phyloP scores from a whole-genome alignment of 2,888 invertebrate species.

The Tromatobia lineatoria region DNA sequence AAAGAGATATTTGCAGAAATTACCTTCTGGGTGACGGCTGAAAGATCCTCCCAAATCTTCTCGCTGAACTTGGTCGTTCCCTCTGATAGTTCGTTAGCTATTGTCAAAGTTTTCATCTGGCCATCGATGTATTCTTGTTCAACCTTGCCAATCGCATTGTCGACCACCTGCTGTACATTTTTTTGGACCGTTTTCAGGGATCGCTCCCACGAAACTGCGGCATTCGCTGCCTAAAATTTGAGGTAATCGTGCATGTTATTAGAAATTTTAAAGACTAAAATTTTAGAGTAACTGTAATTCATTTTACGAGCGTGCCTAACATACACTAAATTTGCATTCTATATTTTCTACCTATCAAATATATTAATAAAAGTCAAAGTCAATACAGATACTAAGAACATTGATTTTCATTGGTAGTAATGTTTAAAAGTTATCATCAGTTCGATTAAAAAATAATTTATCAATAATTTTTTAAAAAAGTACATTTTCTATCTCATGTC shows the following conservation, averaged over 20 bases:
- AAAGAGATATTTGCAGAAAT: background rate
- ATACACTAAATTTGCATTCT: too few relatives aligned
- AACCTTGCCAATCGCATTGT: background rate
- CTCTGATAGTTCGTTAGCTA: background rate
- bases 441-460: too few relatives aligned
- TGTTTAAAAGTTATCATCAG: too few relatives aligned
- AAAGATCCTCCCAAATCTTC: background rate
- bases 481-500: too few relatives aligned
- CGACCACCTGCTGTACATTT: slow-evolving; percentile 2
- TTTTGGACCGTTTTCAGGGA: background rate
- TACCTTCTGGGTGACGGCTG: background rate
- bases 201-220: background rate
- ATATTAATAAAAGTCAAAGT: too few relatives aligned
- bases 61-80: background rate
- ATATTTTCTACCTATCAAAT: too few relatives aligned
- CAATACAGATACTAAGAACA: too few relatives aligned
- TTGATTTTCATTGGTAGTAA: too few relatives aligned
- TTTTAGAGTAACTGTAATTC: too few relatives aligned
- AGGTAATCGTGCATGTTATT: background rate
- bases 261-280: background rate
- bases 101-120: background rate
- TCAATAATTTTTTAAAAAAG: too few relatives aligned
- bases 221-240: background rate
- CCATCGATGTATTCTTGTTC: background rate
- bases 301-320: too few relatives aligned